Evolutionary conservation across 2,888 invertebrate genomes (phyloP).

Genomic region (Caradrina kadenii): DNA sequence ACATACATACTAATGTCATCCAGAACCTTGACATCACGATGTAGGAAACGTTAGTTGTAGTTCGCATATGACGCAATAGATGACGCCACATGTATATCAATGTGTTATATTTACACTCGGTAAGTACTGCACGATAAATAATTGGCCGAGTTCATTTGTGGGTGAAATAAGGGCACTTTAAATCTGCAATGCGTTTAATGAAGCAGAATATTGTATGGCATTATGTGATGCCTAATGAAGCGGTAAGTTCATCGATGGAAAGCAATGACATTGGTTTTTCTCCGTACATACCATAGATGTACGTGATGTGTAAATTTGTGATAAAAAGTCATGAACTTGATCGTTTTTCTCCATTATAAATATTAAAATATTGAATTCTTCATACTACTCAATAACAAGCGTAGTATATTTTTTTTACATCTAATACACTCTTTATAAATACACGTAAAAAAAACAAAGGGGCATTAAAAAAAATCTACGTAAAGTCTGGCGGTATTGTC

Average conservation of each 20-base stretch:
- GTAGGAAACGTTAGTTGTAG: too few species aligned
- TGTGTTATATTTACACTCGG: background rate
- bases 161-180: conserved; percentile 38
- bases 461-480: too few species aligned
- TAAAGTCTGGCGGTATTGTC: too few species aligned
- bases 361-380: too few species aligned
- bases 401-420: too few species aligned
- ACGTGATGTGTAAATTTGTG: background rate
- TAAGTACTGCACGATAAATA: background rate
- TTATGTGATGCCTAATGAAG: conserved; percentile 42
- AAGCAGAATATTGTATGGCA: conserved; percentile 47
- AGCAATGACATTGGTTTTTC: conserved; percentile 9
- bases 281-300: background rate
- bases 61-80: too few species aligned
- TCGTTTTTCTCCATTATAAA: too few species aligned
- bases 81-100: too few species aligned
- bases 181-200: conserved; percentile 45
- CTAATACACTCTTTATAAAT: too few species aligned
- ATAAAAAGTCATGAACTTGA: background rate
- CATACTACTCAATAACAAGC: too few species aligned
- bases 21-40: background rate
- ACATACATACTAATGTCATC: too few species aligned
- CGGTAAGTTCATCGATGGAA: conserved; percentile 16
- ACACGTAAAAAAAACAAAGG: too few species aligned
- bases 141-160: conserved; percentile 19